A percentile compares a stretch with the other conserved stretches of the same genome.
These are phyloP conservation scores for Brachionus manjavacas DNA, from an alignment of 1,140 invertebrate species.

Conservation along the genomic window DNA sequence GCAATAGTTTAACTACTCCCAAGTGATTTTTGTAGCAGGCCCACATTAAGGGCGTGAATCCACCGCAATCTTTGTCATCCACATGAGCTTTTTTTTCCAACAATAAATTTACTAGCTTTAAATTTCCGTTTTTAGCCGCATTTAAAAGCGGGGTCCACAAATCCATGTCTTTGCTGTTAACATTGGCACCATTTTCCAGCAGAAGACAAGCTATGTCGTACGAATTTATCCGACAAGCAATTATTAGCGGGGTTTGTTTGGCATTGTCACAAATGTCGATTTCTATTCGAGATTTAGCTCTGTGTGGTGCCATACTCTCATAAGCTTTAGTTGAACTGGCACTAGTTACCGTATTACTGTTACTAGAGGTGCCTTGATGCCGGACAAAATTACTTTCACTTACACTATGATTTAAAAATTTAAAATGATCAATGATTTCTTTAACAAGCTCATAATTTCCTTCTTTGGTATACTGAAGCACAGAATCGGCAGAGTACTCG, in stretches of 20 bases:
- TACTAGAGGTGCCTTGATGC: neutral
- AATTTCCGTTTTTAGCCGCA: conserved; percentile 81
- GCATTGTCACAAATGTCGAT: conserved; percentile 63
- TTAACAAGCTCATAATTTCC: conserved; percentile 15
- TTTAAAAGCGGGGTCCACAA: conserved; percentile 85
- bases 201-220: conserved; percentile 74
- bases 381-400: conserved; percentile 11
- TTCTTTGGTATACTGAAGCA: conserved; percentile 10
- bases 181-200: conserved; percentile 76
- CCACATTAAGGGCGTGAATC: conserved; percentile 96
- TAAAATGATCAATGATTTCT: conserved; percentile 10
- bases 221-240: conserved; percentile 74
- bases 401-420: conserved; percentile 5
- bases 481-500: neutral
- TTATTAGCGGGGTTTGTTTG: conserved; percentile 82
- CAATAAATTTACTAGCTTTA: conserved; percentile 73
- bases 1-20: conserved; percentile 71
- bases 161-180: conserved; percentile 83
- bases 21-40: conserved; percentile 84
- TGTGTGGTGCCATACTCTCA: neutral
- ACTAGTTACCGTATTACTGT: conserved; percentile 5
- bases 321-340: neutral
- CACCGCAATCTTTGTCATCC: conserved; percentile 87
- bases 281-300: neutral
- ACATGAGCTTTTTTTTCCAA: conserved; percentile 78